Conservation (phyloP, 2,113 vertebrate species). For the Tamias sibiricus region DNA sequence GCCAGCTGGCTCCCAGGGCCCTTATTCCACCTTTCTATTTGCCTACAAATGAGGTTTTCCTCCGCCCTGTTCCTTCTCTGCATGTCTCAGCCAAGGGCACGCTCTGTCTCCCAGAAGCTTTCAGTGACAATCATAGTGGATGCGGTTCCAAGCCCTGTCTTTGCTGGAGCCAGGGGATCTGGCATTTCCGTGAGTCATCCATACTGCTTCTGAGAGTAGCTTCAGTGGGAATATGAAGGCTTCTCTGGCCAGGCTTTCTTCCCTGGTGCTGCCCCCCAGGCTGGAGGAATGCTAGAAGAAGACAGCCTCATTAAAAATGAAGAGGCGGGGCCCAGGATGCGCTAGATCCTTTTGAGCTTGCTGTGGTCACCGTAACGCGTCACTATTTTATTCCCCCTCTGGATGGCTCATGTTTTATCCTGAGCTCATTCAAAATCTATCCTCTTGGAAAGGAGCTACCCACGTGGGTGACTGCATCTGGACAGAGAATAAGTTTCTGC, state of each 20-base stretch:
- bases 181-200: background rate
- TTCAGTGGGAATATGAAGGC: background rate
- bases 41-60: slow-evolving; percentile 68
- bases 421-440: background rate
- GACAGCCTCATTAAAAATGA: slow-evolving; percentile 63
- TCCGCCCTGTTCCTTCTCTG: slow-evolving; percentile 57
- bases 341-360: background rate
- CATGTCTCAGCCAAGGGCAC: slow-evolving; percentile 63
- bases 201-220: slow-evolving; percentile 46
- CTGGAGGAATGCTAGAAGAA: slow-evolving; percentile 37
- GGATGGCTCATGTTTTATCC: background rate
- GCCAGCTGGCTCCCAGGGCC: slow-evolving; percentile 65
- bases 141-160: slow-evolving; percentile 44
- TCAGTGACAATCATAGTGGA: slow-evolving; percentile 33
- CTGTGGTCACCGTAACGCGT: background rate
- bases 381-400: background rate
- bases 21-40: slow-evolving; percentile 62
- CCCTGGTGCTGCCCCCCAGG: background rate
- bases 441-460: background rate
- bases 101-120: slow-evolving; percentile 60
- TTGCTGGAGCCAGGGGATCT: slow-evolving; percentile 54
- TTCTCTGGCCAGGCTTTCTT: slow-evolving; percentile 55
- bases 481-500: background rate
- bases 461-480: background rate
- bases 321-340: background rate